These are phyloP conservation scores for Drosophila orena DNA, from an alignment of 1,140 invertebrate genomes.

Conservation along the genomic window DNA sequence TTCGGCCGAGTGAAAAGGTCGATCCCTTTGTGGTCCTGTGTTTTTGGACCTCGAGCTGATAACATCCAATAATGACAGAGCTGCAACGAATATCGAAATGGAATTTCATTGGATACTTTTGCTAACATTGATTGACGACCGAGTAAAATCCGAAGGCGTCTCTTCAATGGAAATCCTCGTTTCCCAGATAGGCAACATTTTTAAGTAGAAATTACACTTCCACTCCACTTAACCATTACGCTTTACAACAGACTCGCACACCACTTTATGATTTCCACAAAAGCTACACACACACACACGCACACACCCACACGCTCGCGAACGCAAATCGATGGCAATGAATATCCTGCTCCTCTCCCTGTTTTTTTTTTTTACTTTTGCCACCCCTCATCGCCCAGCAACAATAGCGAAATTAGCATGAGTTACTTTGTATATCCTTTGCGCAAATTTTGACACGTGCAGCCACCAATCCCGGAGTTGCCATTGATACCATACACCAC, in stretches of 20 bases:
- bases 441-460: conserved; percentile 77
- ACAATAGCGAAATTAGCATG: conserved; percentile 74
- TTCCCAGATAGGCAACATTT: conserved; percentile 22
- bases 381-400: conserved; percentile 38
- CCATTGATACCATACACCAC: conserved; percentile 68
- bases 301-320: not conserved
- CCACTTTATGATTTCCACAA: conserved; percentile 51
- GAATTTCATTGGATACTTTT: conserved; percentile 15
- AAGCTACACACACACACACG: conserved; percentile 4
- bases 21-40: conserved; percentile 5
- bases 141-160: not conserved
- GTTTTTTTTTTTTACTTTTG: not conserved
- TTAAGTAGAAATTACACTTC: conserved; percentile 52
- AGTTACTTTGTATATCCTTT: conserved; percentile 77
- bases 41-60: conserved; percentile 3
- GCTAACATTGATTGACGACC: conserved; percentile 27
- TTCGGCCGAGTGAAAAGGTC: conserved; percentile 8
- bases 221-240: conserved; percentile 52
- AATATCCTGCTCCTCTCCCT: conserved; percentile 1
- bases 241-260: conserved; percentile 21
- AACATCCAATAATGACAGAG: conserved; percentile 47
- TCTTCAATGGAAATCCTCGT: conserved; percentile 29
- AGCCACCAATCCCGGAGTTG: conserved; percentile 48
- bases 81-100: conserved; percentile 21
- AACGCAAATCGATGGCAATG: conserved; percentile 38